Base-by-base conservation (phyloP, 2,797 vertebrate species). In the Phyllotis vaccarum region DNA sequence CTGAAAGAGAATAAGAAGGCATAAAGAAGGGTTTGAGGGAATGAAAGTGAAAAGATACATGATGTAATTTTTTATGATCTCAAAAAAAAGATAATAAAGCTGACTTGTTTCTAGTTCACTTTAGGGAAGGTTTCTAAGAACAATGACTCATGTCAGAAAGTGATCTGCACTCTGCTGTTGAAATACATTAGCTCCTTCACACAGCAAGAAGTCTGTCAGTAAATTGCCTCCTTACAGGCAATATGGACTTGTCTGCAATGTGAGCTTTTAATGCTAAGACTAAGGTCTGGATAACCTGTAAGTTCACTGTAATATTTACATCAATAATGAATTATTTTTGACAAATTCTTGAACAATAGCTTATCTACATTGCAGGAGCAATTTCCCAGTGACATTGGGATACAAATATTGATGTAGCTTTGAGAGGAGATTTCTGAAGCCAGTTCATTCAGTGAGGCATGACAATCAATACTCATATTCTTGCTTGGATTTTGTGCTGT, bases 281-380 rank as follows among this genome's bases (percentile, higher is more conserved):
- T 22, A 12, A 86, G n/a, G 40, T 27, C 14, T 4, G 13, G 54
- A 68, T 12, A 10, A 68, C 24, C 5, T 16, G 21, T n/a, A 91
- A 79, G 2, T 24, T 21, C 72, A 56, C 24, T 78, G 13, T 58
- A 89, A 34, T 78, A 86, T 83, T 90, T 86, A 82, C 10, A 31
- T 95, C 74, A 62, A 58, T 85, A 87, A 91, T 81, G 27, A 86
- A 64, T 72, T 89, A 88, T 62, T 93, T 88, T 89, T 86, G 60
- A 92, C 70, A 68, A 86, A 86, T 82, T 37, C 14, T 85, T 74
- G 34, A 89, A 80, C 68, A 72, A 31, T 31, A 91, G 80, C 37
- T 37, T 86, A 70, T 40, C 22, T 52, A 58, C 27, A 43, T 46
- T 78, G 49, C 11, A 70, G 82, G 52, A 85, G 92, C 37, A 43